Evolutionary conservation across 2,797 vertebrate genomes (phyloP).

Genomic region (Microcaecilia unicolor): DNA sequence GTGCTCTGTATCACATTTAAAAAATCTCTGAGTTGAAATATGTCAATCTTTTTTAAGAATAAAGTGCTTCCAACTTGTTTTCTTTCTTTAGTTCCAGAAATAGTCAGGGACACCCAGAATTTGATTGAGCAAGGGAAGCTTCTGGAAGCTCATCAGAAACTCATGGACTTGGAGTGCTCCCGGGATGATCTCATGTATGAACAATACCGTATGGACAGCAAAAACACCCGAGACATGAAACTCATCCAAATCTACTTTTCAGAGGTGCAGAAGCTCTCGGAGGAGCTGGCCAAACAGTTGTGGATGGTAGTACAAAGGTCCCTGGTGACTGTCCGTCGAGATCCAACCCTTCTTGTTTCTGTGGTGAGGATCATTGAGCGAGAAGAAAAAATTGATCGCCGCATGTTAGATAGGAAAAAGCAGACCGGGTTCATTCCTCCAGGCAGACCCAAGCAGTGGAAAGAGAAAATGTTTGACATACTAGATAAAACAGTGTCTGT

Average conservation of each 20-base stretch:
- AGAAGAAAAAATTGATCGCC: slow-evolving; percentile 88
- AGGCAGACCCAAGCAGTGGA: slow-evolving; percentile 89
- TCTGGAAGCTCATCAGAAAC: slow-evolving; percentile 82
- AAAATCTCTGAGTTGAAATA: too few species aligned
- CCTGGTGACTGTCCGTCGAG: slow-evolving; percentile 80
- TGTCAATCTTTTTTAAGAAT: neutral
- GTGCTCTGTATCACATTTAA: too few species aligned
- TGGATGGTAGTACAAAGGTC: slow-evolving; percentile 94
- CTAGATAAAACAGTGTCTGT: slow-evolving; percentile 82
- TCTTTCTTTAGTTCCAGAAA: slow-evolving; percentile 76
- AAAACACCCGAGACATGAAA: slow-evolving; percentile 85
- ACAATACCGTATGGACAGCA: slow-evolving; percentile 94
- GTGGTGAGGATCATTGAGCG: slow-evolving; percentile 93
- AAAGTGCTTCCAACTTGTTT: neutral
- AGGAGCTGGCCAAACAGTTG: slow-evolving; percentile 86
- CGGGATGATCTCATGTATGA: slow-evolving; percentile 94
- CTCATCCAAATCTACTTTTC: slow-evolving; percentile 88
- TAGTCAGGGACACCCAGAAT: slow-evolving; percentile 78
- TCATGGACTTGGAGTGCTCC: slow-evolving; percentile 94
- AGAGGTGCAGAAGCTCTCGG: slow-evolving; percentile 81
- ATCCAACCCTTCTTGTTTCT: slow-evolving; percentile 90
- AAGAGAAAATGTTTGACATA: slow-evolving; percentile 81
- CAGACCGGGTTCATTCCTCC: slow-evolving; percentile 89
- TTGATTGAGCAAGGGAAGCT: slow-evolving; percentile 83
- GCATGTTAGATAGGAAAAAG: slow-evolving; percentile 86